Evolutionary conservation across 2,888 invertebrate species (phyloP).

Genomic region (Octonoba sinensis): DNA sequence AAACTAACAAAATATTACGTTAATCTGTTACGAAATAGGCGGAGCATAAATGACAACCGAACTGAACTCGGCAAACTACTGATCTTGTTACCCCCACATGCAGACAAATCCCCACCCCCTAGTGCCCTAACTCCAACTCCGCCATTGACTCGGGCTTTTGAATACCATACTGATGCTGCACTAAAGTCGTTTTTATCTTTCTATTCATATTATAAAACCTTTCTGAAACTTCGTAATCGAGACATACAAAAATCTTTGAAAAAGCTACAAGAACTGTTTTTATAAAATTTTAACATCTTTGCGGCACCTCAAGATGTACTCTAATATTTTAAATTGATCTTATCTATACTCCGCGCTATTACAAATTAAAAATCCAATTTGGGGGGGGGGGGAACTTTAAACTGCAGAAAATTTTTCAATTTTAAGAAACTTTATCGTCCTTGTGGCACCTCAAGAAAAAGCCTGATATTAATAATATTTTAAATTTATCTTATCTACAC

Average conservation of each 20-base stretch:
- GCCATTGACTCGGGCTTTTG: background rate
- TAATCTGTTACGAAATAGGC: constrained; percentile 1
- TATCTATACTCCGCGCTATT: no score
- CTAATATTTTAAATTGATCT: background rate
- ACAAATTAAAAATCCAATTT: no score
- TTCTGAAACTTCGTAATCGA: no score
- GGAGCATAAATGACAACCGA: background rate
- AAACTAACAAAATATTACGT: no score
- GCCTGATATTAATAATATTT: no score
- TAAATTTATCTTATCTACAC: no score
- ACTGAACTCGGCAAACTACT: background rate
- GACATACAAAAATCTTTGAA: background rate
- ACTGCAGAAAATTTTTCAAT: no score
- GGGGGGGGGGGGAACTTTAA: no score
- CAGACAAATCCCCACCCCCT: no score
- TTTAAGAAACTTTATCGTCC: no score
- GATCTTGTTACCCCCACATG: no score
- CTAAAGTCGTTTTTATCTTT: background rate
- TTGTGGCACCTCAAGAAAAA: no score
- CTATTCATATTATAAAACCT: background rate
- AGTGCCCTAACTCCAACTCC: background rate
- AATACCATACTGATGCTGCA: background rate
- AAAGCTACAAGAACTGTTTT: background rate
- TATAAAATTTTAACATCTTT: constrained; percentile 1
- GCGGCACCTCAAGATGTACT: constrained; percentile 1